Evolutionary conservation across 2,888 invertebrate species (phyloP).

Genomic region (Caenorhabditis wallacei): DNA sequence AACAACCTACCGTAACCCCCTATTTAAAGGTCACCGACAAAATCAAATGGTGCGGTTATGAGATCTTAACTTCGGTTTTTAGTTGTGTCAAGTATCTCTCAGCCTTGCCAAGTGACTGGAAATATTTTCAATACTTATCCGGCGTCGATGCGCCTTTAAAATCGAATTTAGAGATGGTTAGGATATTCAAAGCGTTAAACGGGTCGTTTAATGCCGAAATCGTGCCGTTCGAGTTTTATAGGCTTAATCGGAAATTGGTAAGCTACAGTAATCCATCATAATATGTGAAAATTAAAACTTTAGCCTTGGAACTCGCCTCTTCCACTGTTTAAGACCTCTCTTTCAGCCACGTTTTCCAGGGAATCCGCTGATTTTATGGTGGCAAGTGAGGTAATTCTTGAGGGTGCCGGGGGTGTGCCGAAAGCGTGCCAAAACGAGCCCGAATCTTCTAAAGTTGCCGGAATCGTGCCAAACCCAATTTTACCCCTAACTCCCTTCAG

Average conservation of each 20-base stretch:
- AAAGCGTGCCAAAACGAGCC: too few relatives aligned
- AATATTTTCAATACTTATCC: conserved; percentile 71
- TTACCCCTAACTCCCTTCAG: too few relatives aligned
- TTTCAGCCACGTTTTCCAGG: conserved; percentile 66
- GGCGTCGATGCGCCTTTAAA: conserved; percentile 71
- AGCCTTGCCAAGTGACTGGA: conserved; percentile 48
- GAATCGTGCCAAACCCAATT: too few relatives aligned
- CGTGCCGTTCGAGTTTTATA: conserved; percentile 45
- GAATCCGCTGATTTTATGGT: conserved; percentile 63
- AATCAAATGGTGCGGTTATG: conserved; percentile 68
- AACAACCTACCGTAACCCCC: too few relatives aligned
- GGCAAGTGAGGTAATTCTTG: conserved; percentile 28
- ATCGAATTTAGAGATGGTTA: conserved; percentile 70
- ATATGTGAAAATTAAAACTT: conserved; percentile 17
- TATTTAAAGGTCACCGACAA: conserved; percentile 50
- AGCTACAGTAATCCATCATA: neutral
- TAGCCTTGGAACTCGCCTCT: conserved; percentile 64
- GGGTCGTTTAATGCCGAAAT: conserved; percentile 67
- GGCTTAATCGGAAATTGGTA: conserved; percentile 53
- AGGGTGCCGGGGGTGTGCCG: too few relatives aligned
- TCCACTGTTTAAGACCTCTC: conserved; percentile 65
- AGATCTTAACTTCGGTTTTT: conserved; percentile 66
- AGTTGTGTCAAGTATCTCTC: conserved; percentile 61
- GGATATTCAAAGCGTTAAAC: conserved; percentile 66
- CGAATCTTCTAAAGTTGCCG: too few relatives aligned